phyloP scores from a whole-genome alignment of 2,113 vertebrate genomes.

The Lagopus leucura region DNA sequence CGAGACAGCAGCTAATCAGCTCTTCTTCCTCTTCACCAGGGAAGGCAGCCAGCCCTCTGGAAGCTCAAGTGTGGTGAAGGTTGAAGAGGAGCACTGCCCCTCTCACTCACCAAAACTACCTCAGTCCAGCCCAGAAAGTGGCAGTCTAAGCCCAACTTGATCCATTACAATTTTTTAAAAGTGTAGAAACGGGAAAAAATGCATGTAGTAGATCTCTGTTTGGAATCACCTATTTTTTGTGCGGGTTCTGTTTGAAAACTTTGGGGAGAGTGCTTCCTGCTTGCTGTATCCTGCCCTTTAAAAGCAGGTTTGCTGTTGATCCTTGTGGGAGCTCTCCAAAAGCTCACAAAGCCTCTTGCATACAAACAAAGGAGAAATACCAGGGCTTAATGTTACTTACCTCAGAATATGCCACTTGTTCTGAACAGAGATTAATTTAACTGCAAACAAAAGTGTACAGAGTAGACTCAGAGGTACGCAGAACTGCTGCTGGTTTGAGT shows the following conservation, averaged over 20 bases:
- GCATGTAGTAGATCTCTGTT: neutral
- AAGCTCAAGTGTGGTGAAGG: neutral
- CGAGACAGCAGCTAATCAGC: neutral
- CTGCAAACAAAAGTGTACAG: neutral
- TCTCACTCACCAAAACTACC: neutral
- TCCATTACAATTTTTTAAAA: neutral
- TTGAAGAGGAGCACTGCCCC: neutral
- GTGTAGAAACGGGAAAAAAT: neutral
- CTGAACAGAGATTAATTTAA: constrained; percentile 13
- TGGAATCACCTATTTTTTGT: accelerated
- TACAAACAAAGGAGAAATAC: constrained; percentile 43
- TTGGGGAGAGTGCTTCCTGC: neutral
- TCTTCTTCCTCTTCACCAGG: neutral
- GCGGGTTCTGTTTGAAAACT: neutral
- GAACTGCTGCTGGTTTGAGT: neutral
- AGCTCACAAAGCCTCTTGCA: constrained; percentile 45
- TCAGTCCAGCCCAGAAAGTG: neutral
- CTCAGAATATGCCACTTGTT: constrained; percentile 48
- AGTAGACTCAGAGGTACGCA: neutral
- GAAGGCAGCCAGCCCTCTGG: neutral
- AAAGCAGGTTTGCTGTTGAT: constrained; percentile 4
- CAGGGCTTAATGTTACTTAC: constrained; percentile 8
- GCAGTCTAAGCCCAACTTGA: neutral
- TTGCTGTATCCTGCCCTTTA: constrained; percentile 7
- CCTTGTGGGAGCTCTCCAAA: neutral